A percentile compares a stretch with the other conserved stretches of the same genome.
phyloP scores from a whole-genome alignment of 2,113 vertebrate species.

The Trematocara macrostoma region DNA sequence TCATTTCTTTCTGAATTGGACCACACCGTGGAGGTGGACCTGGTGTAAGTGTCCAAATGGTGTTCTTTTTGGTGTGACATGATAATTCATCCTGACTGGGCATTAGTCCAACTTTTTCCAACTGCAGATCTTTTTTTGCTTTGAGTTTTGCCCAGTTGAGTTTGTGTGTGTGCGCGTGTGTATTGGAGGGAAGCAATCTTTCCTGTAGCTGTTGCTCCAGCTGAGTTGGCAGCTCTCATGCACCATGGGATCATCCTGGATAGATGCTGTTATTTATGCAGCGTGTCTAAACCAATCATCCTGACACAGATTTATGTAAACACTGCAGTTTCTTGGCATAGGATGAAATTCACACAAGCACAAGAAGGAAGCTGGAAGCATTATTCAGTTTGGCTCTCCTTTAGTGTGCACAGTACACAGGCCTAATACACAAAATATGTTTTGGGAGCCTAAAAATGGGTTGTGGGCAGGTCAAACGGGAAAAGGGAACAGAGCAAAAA shows the following conservation, averaged over 20 bases:
- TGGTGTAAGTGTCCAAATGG: background rate
- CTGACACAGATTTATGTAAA: constrained; percentile 57
- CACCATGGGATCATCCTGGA: constrained; percentile 57
- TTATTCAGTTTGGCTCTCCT: constrained; percentile 23
- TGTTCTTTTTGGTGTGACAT: background rate
- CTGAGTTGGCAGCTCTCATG: constrained; percentile 41
- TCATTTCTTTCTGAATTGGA: background rate
- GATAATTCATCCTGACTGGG: background rate
- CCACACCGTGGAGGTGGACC: background rate
- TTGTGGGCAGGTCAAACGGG: background rate
- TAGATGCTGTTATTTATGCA: constrained; percentile 60
- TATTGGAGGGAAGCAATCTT: background rate
- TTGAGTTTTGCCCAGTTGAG: background rate
- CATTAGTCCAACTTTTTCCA: background rate
- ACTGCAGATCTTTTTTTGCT: background rate
- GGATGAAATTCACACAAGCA: constrained; percentile 17
- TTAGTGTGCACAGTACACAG: background rate
- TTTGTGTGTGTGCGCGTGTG: background rate
- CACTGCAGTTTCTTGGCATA: constrained; percentile 54
- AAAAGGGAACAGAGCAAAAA: background rate
- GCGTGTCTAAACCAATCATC: constrained; percentile 63
- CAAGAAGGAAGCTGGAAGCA: constrained; percentile 19
- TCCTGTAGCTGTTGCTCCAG: constrained; percentile 34
- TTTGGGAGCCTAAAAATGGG: background rate
- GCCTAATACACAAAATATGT: background rate